Evolutionary conservation across 2,797 vertebrate genomes (phyloP).

Genomic region (Microcaecilia unicolor): DNA sequence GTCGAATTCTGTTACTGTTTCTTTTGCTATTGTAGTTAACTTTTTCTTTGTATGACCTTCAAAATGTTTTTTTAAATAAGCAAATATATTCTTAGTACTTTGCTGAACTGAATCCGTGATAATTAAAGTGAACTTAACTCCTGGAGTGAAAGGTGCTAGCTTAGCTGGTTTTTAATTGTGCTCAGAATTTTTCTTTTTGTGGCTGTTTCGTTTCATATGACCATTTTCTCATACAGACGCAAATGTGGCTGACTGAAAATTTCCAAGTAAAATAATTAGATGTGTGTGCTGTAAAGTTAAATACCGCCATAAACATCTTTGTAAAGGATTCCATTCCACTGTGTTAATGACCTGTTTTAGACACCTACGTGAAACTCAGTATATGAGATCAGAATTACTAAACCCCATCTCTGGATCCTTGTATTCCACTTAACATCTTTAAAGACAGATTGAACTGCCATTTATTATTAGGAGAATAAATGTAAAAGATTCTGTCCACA

Average conservation of each 20-base stretch:
- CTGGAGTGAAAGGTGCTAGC: slow-evolving; percentile 60
- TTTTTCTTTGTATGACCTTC: too few relatives aligned
- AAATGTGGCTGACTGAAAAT: slow-evolving; percentile 55
- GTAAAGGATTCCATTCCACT: too few relatives aligned
- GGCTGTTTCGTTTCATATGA: slow-evolving; percentile 61
- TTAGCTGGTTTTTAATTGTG: slow-evolving; percentile 70
- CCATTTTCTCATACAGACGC: slow-evolving; percentile 60
- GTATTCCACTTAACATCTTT: slow-evolving; percentile 58
- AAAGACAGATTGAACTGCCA: slow-evolving; percentile 60
- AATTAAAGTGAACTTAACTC: slow-evolving; percentile 17
- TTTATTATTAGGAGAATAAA: slow-evolving; percentile 58
- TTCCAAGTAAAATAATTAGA: slow-evolving; percentile 57
- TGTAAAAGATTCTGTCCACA: slow-evolving; percentile 60
- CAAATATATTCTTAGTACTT: too few relatives aligned
- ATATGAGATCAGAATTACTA: slow-evolving; percentile 57
- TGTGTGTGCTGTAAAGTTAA: slow-evolving; percentile 54
- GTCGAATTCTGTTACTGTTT: too few relatives aligned
- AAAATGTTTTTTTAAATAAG: too few relatives aligned
- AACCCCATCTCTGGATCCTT: slow-evolving; percentile 54
- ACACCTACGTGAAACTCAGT: slow-evolving; percentile 59
- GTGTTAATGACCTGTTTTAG: slow-evolving; percentile 54
- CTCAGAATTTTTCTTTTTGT: slow-evolving; percentile 65
- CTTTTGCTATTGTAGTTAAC: too few relatives aligned
- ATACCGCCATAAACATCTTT: slow-evolving; percentile 51
- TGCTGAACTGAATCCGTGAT: slow-evolving; percentile 33